Conservation (phyloP, 2,888 invertebrate genomes). For the Stratiomys singularior region DNA sequence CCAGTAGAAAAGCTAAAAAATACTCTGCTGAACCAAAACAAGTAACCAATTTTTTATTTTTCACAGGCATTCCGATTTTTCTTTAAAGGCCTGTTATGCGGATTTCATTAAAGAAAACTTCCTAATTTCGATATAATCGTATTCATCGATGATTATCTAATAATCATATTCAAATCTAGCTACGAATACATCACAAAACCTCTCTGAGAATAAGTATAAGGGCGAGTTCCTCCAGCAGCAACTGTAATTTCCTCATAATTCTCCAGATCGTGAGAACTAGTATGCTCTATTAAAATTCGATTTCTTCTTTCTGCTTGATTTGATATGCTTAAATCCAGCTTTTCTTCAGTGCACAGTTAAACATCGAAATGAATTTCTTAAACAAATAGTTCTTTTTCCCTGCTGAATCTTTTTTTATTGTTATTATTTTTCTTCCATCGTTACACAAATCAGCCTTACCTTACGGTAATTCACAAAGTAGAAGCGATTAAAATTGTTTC, state of each 20-base stretch:
- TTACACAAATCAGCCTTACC: background rate
- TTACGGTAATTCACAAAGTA: slow-evolving; percentile 29
- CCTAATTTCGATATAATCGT: too few relatives aligned
- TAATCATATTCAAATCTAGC: too few relatives aligned
- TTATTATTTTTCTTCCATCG: background rate
- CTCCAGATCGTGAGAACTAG: slow-evolving; percentile 9
- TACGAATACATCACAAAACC: too few relatives aligned
- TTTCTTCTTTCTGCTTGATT: background rate
- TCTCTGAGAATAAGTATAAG: too few relatives aligned
- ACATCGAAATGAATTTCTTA: background rate
- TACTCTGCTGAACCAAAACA: too few relatives aligned
- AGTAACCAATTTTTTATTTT: too few relatives aligned
- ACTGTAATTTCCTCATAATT: slow-evolving; percentile 5
- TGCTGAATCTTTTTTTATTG: background rate
- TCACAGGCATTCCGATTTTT: too few relatives aligned
- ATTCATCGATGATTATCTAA: too few relatives aligned
- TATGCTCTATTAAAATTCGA: slow-evolving; percentile 16
- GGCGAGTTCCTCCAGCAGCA: background rate
- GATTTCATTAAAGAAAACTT: too few relatives aligned
- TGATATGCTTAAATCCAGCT: background rate
- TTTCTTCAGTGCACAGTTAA: background rate
- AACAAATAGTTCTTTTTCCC: background rate
- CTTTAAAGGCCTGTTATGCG: too few relatives aligned
- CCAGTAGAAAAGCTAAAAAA: too few relatives aligned
- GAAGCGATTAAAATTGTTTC: slow-evolving; percentile 28